Evolutionary conservation across 2,113 vertebrate species (phyloP).

Genomic region (Spea bombifrons): DNA sequence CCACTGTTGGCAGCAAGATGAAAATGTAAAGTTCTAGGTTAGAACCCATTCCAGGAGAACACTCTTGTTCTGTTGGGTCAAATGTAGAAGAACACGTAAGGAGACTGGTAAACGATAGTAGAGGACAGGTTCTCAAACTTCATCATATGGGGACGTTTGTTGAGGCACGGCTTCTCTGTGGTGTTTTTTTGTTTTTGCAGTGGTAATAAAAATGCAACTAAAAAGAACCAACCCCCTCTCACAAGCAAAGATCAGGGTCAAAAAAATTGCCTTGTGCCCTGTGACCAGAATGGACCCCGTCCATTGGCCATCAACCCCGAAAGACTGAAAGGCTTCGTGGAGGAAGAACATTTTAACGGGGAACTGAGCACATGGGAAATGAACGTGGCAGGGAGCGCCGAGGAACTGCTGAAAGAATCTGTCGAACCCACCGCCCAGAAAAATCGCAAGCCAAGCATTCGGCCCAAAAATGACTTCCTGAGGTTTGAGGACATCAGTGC

Average conservation of each 20-base stretch:
- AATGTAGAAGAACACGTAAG: too few relatives aligned
- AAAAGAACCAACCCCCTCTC: slow-evolving; percentile 50
- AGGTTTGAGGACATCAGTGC: slow-evolving; percentile 85
- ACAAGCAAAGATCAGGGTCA: slow-evolving; percentile 50
- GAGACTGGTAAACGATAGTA: too few relatives aligned
- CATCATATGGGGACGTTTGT: too few relatives aligned
- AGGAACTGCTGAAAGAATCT: slow-evolving; percentile 64
- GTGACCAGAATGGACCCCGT: slow-evolving; percentile 60
- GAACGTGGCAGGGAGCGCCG: slow-evolving; percentile 61
- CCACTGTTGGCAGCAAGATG: too few relatives aligned
- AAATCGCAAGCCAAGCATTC: slow-evolving; percentile 53
- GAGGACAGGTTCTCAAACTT: too few relatives aligned
- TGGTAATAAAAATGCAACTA: slow-evolving; percentile 67
- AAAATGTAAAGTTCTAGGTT: too few relatives aligned
- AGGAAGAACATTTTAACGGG: slow-evolving; percentile 78
- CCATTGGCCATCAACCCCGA: slow-evolving; percentile 76
- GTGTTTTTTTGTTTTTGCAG: slow-evolving; percentile 27
- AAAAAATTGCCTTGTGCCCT: slow-evolving; percentile 57
- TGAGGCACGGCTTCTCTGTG: too few relatives aligned
- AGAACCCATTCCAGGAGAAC: too few relatives aligned
- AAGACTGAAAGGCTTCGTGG: slow-evolving; percentile 83
- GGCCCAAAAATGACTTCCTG: slow-evolving; percentile 63
- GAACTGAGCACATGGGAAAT: slow-evolving; percentile 71
- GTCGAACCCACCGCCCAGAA: slow-evolving; percentile 60
- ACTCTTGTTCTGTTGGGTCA: too few relatives aligned